Conservation (phyloP, 2,888 invertebrate genomes). For the Cheilosia impressa region DNA sequence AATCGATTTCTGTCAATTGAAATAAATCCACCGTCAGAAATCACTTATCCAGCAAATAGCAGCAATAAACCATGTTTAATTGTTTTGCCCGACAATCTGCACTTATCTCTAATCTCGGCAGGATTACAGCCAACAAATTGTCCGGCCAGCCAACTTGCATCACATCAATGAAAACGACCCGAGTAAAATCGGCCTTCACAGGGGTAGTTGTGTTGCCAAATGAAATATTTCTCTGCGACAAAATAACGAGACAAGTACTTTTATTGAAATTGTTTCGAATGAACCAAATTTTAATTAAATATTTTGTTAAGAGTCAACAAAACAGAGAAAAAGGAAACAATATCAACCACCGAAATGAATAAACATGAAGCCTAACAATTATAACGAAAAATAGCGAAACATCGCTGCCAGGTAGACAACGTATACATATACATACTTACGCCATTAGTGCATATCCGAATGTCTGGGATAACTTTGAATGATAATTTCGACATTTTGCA, state of each 20-base stretch:
- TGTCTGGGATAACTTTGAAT: constrained; percentile 50
- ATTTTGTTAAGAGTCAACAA: constrained; percentile 38
- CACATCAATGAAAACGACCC: constrained; percentile 50
- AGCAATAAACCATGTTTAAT: constrained; percentile 64
- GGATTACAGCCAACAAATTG: constrained; percentile 61
- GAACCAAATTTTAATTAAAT: constrained; percentile 72
- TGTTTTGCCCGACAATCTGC: constrained; percentile 63
- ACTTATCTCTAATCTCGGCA: constrained; percentile 56
- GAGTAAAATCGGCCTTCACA: constrained; percentile 5
- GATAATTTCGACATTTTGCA: constrained; percentile 66
- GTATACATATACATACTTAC: not conserved
- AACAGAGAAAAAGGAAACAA: not conserved
- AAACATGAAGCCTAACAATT: constrained; percentile 37
- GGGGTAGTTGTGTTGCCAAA: constrained; percentile 44
- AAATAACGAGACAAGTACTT: constrained; percentile 56
- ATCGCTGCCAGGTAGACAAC: constrained; percentile 16
- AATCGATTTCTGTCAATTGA: constrained; percentile 30
- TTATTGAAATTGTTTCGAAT: constrained; percentile 69
- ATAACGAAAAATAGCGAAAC: not conserved
- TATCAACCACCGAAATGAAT: constrained; percentile 10
- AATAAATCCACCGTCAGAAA: constrained; percentile 49
- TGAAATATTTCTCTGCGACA: constrained; percentile 35
- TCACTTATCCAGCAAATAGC: constrained; percentile 64
- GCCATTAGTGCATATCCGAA: constrained; percentile 40
- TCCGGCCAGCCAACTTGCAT: constrained; percentile 19